phyloP scores from a whole-genome alignment of 2,797 vertebrate genomes.

The Enteromius paludinosus region DNA sequence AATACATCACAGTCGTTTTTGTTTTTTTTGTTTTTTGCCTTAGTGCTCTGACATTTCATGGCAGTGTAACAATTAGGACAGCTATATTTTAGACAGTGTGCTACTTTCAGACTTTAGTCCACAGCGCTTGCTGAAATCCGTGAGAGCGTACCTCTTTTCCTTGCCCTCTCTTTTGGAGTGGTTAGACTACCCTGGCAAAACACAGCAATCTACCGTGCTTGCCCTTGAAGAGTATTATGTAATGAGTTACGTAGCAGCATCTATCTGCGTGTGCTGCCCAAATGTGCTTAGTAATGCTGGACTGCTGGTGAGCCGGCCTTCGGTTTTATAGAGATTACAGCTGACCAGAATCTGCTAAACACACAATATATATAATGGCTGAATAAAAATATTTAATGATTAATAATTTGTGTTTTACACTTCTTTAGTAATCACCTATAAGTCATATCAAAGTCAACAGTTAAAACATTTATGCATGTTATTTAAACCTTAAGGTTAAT shows the following conservation, averaged over 20 bases:
- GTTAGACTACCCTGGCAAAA: slow-evolving; percentile 5
- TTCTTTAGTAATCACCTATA: background rate
- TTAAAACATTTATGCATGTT: background rate
- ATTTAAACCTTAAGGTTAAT: background rate
- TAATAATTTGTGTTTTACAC: background rate
- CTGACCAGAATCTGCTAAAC: slow-evolving; percentile 1
- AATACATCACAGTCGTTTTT: slow-evolving; percentile 22
- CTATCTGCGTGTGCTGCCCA: slow-evolving; percentile 23
- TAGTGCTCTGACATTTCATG: slow-evolving; percentile 36
- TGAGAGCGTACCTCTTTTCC: slow-evolving; percentile 7
- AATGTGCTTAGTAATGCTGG: slow-evolving; percentile 56
- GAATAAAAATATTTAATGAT: background rate
- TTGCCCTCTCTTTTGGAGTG: background rate
- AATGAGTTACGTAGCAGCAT: slow-evolving; percentile 50
- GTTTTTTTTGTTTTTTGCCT: slow-evolving; percentile 32
- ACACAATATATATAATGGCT: background rate
- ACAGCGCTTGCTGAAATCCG: slow-evolving; percentile 35
- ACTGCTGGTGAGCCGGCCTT: slow-evolving; percentile 31
- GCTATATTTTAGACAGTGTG: slow-evolving; percentile 60
- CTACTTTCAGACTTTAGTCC: slow-evolving; percentile 58
- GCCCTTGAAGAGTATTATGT: slow-evolving; percentile 59
- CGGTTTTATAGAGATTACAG: slow-evolving; percentile 41
- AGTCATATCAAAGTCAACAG: background rate
- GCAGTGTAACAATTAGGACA: slow-evolving; percentile 53
- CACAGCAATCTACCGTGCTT: slow-evolving; percentile 34